Percentiles rank a stretch among this genome's conserved stretches.
phyloP scores from a whole-genome alignment of 2,888 invertebrate genomes.

The Atherix ibis region DNA sequence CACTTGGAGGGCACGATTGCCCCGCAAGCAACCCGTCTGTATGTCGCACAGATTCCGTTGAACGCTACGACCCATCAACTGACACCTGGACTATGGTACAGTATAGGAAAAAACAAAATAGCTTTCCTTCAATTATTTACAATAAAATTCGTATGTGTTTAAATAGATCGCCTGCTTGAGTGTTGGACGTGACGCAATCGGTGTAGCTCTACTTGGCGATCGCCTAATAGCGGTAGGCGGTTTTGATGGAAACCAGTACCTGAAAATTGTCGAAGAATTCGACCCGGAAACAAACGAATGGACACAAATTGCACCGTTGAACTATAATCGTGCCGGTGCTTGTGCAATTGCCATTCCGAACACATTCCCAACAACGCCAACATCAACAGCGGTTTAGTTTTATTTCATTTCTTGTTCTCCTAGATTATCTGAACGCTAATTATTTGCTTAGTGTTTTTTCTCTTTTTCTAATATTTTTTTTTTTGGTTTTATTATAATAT shows the following conservation, averaged over 20 bases:
- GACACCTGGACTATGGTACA: constrained; percentile 68
- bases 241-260: constrained; percentile 78
- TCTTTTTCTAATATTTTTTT: neutral
- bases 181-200: constrained; percentile 75
- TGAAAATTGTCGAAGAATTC: constrained; percentile 77
- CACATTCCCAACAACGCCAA: constrained; percentile 25
- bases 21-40: constrained; percentile 75
- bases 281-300: constrained; percentile 71
- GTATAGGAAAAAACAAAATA: too few species aligned
- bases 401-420: constrained; percentile 12
- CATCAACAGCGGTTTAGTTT: constrained; percentile 31
- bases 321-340: constrained; percentile 75
- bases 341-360: constrained; percentile 57
- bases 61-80: constrained; percentile 62
- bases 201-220: constrained; percentile 67
- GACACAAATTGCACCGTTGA: constrained; percentile 60
- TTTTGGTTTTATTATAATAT: neutral
- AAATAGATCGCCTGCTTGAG: constrained; percentile 55
- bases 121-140: too few species aligned
- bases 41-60: constrained; percentile 73
- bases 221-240: constrained; percentile 69
- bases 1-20: constrained; percentile 86
- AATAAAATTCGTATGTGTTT: too few species aligned
- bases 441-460: neutral
- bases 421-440: constrained; percentile 4